A percentile compares a stretch with the other conserved stretches of the same genome.
phyloP scores from a whole-genome alignment of 2,888 invertebrate species.

The Drosophila colorata region DNA sequence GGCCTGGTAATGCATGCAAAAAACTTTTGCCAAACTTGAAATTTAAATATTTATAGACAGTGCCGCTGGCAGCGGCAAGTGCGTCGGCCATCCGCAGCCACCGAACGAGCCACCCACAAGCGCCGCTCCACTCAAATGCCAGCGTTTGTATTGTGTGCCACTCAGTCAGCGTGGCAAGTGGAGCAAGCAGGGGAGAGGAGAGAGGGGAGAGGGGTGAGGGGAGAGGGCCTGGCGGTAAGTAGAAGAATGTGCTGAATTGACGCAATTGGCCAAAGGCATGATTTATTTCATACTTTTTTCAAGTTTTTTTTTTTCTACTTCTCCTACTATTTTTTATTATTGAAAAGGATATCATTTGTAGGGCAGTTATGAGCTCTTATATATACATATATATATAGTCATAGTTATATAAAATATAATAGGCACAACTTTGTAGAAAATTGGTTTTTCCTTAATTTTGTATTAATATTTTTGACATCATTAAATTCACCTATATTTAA shows the following conservation, averaged over 20 bases:
- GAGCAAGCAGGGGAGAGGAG: neutral
- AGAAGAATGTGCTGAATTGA: slow-evolving; percentile 78
- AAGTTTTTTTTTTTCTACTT: slow-evolving; percentile 9
- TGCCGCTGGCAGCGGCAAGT: slow-evolving; percentile 71
- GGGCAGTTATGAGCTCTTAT: slow-evolving; percentile 39
- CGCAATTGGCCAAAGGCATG: slow-evolving; percentile 84
- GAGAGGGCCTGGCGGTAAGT: slow-evolving; percentile 19
- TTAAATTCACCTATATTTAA: too few relatives aligned
- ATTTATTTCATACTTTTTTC: slow-evolving; percentile 78
- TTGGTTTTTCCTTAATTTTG: too few relatives aligned
- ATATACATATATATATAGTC: too few relatives aligned
- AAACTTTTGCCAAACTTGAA: slow-evolving; percentile 81
- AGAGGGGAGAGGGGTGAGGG: neutral
- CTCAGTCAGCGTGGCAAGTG: slow-evolving; percentile 4
- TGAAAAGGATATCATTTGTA: slow-evolving; percentile 49
- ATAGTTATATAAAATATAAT: neutral
- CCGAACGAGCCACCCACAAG: slow-evolving; percentile 24
- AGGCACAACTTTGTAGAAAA: neutral
- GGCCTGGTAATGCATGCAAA: slow-evolving; percentile 78
- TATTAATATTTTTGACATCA: too few relatives aligned
- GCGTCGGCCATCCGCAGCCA: slow-evolving; percentile 48
- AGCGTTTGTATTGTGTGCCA: slow-evolving; percentile 34
- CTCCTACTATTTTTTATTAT: slow-evolving; percentile 8
- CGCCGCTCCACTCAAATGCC: slow-evolving; percentile 25
- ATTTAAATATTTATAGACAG: slow-evolving; percentile 81